Evolutionary conservation across 2,113 vertebrate species (phyloP).

Genomic region (Syrrhaptes paradoxus): DNA sequence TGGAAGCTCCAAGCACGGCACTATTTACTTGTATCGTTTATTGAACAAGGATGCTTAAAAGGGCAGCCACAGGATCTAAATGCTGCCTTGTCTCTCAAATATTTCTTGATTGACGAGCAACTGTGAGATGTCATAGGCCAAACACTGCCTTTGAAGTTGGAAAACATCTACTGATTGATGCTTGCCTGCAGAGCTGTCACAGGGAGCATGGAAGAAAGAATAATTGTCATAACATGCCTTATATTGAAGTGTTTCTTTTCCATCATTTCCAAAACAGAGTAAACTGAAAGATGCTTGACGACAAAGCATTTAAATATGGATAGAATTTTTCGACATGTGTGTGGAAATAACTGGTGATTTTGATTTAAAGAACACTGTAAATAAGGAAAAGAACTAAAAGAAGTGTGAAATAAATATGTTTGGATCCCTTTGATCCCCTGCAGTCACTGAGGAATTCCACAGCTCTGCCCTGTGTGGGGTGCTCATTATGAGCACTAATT

Average conservation of each 20-base stretch:
- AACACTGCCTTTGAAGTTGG: slow-evolving; percentile 35
- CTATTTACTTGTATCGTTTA: background rate
- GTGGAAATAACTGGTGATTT: background rate
- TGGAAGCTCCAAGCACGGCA: background rate
- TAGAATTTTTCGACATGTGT: background rate
- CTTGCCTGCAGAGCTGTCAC: slow-evolving; percentile 15
- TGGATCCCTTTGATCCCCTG: background rate
- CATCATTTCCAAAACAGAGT: background rate
- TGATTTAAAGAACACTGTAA: background rate
- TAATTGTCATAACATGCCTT: slow-evolving; percentile 31
- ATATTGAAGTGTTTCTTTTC: background rate
- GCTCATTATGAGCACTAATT: background rate
- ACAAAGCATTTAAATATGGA: background rate
- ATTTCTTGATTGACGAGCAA: background rate
- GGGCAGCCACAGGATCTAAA: background rate
- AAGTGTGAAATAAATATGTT: background rate
- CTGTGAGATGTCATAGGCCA: slow-evolving; percentile 27
- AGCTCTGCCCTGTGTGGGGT: background rate
- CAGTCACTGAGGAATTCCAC: background rate
- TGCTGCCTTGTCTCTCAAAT: background rate
- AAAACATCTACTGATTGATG: slow-evolving; percentile 27
- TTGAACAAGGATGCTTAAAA: background rate
- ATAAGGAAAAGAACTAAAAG: background rate
- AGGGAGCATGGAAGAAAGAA: background rate
- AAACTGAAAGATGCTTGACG: background rate